Percentiles rank a stretch among this genome's conserved stretches.
Conservation (phyloP, 2,797 vertebrate genomes). For the Dicrostonyx torquatus region DNA sequence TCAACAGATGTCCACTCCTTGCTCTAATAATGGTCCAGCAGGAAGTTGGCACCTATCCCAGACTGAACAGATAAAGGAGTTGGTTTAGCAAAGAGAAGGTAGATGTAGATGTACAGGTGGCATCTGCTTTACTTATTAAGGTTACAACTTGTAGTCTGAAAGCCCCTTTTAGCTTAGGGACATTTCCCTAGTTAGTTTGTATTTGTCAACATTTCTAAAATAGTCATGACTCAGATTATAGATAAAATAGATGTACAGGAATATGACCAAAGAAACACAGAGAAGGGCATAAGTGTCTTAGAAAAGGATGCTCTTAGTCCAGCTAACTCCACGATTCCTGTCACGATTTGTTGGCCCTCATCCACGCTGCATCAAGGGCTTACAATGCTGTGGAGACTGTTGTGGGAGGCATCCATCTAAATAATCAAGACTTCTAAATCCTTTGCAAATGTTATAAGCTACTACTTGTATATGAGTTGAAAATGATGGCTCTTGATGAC, state of each 20-base stretch:
- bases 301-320: background rate
- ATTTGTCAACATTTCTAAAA: constrained; percentile 63
- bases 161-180: constrained; percentile 68
- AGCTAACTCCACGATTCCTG: background rate
- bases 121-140: constrained; percentile 77
- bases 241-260: constrained; percentile 29
- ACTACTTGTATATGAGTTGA: constrained; percentile 36
- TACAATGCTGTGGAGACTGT: background rate
- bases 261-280: background rate
- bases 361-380: constrained; percentile 35
- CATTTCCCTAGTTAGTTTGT: constrained; percentile 66
- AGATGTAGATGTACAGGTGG: constrained; percentile 77
- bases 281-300: background rate
- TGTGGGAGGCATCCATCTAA: constrained; percentile 47
- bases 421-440: constrained; percentile 75
- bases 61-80: constrained; percentile 68
- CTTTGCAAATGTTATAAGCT: constrained; percentile 60
- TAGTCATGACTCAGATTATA: constrained; percentile 35
- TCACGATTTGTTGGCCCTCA: background rate
- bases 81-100: constrained; percentile 24
- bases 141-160: constrained; percentile 66
- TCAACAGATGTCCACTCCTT: constrained; percentile 33
- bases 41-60: constrained; percentile 70
- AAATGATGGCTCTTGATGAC: constrained; percentile 41
- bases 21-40: constrained; percentile 62